Evolutionary conservation across 2,113 vertebrate genomes (phyloP).

Genomic region (Cynoglossus semilaevis): DNA sequence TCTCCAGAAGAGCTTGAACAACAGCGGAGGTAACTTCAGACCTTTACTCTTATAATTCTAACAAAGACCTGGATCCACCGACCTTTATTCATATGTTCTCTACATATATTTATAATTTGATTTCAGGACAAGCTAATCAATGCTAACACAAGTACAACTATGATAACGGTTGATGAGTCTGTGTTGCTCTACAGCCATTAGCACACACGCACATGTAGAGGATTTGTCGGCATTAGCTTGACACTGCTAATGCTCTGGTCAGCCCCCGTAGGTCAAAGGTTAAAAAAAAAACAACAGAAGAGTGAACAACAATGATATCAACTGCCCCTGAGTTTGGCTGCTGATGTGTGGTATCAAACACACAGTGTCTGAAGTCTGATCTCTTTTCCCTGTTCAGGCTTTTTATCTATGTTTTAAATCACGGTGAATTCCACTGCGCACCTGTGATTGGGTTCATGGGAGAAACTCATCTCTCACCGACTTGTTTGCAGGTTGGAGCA

Average conservation of each 20-base stretch:
- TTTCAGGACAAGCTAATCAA: no score
- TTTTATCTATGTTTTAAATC: no score
- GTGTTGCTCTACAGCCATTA: slow-evolving; percentile 43
- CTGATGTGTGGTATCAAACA: background rate
- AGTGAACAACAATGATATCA: slow-evolving; percentile 29
- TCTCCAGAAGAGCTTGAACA: slow-evolving; percentile 84
- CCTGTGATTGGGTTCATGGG: background rate
- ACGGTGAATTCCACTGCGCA: no score
- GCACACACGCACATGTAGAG: slow-evolving; percentile 44
- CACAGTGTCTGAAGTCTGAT: no score
- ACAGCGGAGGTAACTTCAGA: slow-evolving; percentile 79
- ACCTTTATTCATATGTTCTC: background rate
- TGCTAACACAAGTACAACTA: no score
- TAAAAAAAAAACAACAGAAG: slow-evolving; percentile 44
- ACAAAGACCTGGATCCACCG: background rate
- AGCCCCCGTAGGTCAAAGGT: slow-evolving; percentile 31
- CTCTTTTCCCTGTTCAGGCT: no score
- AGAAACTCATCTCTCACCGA: slow-evolving; percentile 7
- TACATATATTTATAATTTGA: no score
- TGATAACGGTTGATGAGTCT: no score
- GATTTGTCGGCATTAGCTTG: slow-evolving; percentile 68
- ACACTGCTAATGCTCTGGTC: slow-evolving; percentile 54
- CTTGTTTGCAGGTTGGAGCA: slow-evolving; percentile 70
- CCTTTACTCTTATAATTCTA: slow-evolving; percentile 1
- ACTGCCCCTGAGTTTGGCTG: slow-evolving; percentile 11